phyloP scores from a whole-genome alignment of 2,797 vertebrate species.

The Anomalospiza imberbis region DNA sequence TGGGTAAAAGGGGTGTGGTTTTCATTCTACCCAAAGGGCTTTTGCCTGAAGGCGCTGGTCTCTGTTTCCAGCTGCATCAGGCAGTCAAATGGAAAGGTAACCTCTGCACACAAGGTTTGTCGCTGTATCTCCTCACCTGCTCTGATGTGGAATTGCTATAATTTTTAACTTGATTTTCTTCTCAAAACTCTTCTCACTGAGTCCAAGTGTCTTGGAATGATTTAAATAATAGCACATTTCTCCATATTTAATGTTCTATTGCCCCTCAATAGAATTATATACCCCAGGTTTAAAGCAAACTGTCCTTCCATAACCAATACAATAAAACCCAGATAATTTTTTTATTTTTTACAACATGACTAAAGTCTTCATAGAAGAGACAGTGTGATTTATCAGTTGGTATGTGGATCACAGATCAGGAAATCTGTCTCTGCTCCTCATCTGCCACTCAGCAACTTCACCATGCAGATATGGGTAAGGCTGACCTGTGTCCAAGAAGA shows the following conservation, averaged over 20 bases:
- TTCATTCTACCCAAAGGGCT: not conserved
- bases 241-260: not conserved
- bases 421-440: accelerated
- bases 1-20: not conserved
- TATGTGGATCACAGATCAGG: not conserved
- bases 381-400: not conserved
- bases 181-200: not conserved
- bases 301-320: not conserved
- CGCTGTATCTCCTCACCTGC: not conserved
- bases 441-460: not conserved
- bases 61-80: not conserved
- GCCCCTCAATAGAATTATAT: not conserved
- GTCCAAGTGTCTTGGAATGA: not conserved
- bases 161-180: not conserved
- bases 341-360: not conserved
- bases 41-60: not conserved
- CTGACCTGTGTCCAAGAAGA: not conserved
- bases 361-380: not conserved
- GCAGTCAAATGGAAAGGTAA: not conserved
- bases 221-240: not conserved
- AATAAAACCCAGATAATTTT: accelerated
- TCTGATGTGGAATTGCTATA: not conserved
- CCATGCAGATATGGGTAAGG: not conserved
- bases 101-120: not conserved
- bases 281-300: not conserved